Evolutionary conservation across 64 coral and sea anemone genomes (phyloP).

Genomic region (Anthopleura sola): DNA sequence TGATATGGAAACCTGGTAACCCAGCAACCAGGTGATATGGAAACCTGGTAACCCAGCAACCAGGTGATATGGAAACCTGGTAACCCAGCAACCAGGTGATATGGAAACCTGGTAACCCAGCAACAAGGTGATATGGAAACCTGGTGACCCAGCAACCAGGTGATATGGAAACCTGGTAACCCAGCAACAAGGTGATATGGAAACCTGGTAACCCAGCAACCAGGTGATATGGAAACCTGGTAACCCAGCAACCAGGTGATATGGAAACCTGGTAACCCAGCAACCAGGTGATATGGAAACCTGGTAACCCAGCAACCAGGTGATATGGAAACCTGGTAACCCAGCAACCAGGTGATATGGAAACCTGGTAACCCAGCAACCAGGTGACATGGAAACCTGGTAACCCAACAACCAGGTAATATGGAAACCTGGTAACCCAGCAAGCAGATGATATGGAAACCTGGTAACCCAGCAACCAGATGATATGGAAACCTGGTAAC

Average conservation of each 20-base stretch:
- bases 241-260: background rate
- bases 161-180: too few relatives aligned
- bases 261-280: background rate
- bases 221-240: background rate
- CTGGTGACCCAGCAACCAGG: too few relatives aligned
- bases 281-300: background rate
- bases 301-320: background rate
- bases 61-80: background rate
- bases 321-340: too few relatives aligned
- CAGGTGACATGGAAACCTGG: too few relatives aligned
- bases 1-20: background rate
- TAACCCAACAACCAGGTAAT: background rate
- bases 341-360: too few relatives aligned
- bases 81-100: background rate
- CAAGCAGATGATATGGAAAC: background rate
- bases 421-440: background rate
- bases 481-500: too few relatives aligned
- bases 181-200: too few relatives aligned
- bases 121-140: too few relatives aligned
- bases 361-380: too few relatives aligned
- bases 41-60: background rate
- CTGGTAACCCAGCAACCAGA: too few relatives aligned
- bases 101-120: background rate
- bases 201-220: background rate
- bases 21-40: background rate